Percentiles rank a stretch among this genome's conserved stretches.
These are phyloP conservation scores for Schizopygopsis pylzovi DNA, from an alignment of 2,797 vertebrate genomes.

Conservation along the genomic window DNA sequence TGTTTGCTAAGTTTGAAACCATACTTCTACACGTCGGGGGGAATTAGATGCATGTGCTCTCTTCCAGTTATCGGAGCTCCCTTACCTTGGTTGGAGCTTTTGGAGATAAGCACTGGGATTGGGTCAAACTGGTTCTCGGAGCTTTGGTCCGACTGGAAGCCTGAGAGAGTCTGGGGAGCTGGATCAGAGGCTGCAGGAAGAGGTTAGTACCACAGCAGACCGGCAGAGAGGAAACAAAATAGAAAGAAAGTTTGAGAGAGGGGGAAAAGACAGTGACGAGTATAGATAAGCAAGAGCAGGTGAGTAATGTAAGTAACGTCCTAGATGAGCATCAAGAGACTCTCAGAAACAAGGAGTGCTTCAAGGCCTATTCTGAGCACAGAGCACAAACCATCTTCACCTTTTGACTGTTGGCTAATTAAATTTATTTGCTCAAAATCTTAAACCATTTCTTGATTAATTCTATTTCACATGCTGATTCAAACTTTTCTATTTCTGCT, in stretches of 20 bases:
- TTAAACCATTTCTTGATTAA: not conserved
- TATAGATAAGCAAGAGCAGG: not conserved
- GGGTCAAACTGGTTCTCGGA: conserved; percentile 98
- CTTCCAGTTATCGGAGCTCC: conserved; percentile 50
- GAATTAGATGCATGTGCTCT: not conserved
- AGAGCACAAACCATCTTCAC: not conserved
- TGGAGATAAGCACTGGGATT: conserved; percentile 98
- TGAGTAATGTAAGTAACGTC: not conserved
- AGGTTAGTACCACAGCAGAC: conserved; percentile 41
- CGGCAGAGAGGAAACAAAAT: not conserved
- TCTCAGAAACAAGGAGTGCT: not conserved
- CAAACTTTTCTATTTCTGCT: not conserved
- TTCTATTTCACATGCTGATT: not conserved
- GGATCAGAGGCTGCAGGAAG: conserved; percentile 84
- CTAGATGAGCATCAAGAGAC: not conserved
- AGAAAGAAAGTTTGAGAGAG: not conserved
- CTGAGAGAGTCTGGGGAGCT: conserved; percentile 89
- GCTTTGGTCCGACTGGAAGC: conserved; percentile 81
- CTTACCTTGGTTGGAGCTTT: conserved; percentile 99
- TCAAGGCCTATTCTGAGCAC: not conserved
- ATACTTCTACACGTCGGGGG: not conserved
- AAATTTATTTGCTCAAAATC: not conserved
- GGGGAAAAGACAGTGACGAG: not conserved
- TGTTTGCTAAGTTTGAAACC: not conserved
- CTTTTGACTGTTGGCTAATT: not conserved